A percentile compares a stretch with the other conserved stretches of the same genome.
These are phyloP conservation scores for Campopleginae sp. DNA, from an alignment of 2,888 invertebrate species.

Conservation along the genomic window DNA sequence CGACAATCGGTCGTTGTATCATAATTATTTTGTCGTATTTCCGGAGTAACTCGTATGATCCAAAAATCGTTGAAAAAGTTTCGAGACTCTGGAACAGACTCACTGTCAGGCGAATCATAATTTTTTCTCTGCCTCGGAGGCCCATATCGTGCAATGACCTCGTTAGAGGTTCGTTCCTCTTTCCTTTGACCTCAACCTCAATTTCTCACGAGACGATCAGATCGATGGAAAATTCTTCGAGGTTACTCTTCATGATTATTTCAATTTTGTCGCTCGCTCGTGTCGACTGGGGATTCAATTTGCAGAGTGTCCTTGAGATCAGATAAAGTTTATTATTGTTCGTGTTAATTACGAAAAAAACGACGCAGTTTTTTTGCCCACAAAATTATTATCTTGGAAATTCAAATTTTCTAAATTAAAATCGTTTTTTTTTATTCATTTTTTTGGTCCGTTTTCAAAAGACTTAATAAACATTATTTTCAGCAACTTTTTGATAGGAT, in stretches of 20 bases:
- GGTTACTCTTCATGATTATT: background rate
- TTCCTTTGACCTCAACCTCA: background rate
- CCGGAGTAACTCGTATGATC: background rate
- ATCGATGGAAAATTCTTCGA: background rate
- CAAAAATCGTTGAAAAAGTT: background rate
- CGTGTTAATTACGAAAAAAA: background rate
- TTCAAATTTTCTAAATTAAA: background rate
- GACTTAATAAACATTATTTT: background rate
- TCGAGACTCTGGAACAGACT: background rate
- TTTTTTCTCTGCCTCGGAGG: background rate
- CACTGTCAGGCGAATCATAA: background rate
- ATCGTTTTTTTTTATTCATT: background rate
- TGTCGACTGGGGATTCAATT: no score
- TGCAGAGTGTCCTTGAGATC: no score
- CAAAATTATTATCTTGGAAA: background rate
- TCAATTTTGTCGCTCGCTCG: background rate
- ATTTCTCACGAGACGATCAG: conserved; percentile 1
- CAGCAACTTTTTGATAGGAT: background rate
- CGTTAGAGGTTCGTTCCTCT: background rate
- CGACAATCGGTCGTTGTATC: background rate
- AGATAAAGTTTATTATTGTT: no score
- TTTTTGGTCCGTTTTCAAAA: background rate
- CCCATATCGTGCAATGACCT: background rate
- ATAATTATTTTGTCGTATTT: background rate
- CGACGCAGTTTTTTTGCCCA: background rate